Conservation (phyloP, 2,113 vertebrate genomes). For the Clupea harengus region DNA sequence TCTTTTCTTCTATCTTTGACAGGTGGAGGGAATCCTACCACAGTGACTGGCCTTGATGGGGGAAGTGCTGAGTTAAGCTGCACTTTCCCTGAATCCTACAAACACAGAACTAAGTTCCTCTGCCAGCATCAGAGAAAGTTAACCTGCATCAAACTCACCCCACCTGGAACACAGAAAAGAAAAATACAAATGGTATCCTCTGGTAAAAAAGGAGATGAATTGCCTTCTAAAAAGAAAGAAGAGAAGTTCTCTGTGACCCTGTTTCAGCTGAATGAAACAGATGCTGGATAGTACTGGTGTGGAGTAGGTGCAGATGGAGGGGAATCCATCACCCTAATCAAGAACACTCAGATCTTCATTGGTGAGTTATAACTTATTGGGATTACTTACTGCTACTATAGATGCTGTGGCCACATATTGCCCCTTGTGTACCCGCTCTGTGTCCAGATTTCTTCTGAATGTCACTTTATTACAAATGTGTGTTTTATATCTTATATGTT, state of each 20-base stretch:
- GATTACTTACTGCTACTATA: neutral
- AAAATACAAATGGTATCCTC: neutral
- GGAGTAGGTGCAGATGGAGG: constrained; percentile 6
- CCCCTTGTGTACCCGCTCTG: too few species aligned
- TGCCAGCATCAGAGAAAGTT: constrained; percentile 30
- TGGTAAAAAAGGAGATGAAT: neutral
- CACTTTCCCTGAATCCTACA: too few species aligned
- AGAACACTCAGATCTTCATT: constrained; percentile 35
- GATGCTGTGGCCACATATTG: too few species aligned
- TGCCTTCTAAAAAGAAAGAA: neutral
- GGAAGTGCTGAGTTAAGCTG: too few species aligned
- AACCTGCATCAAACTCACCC: constrained; percentile 11
- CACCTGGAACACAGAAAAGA: neutral
- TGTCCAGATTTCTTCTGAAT: too few species aligned
- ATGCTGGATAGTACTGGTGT: constrained; percentile 47
- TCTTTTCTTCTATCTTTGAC: too few species aligned
- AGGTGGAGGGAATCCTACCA: too few species aligned
- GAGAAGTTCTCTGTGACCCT: constrained; percentile 39
- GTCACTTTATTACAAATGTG: too few species aligned
- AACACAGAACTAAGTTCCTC: constrained; percentile 12
- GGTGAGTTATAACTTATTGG: constrained; percentile 38
- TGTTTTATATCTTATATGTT: too few species aligned
- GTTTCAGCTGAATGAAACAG: constrained; percentile 20
- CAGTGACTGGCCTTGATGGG: too few species aligned
- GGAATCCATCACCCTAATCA: constrained; percentile 17